These are phyloP conservation scores for Latrodectus elegans DNA, from an alignment of 2,888 invertebrate genomes.

Conservation along the genomic window DNA sequence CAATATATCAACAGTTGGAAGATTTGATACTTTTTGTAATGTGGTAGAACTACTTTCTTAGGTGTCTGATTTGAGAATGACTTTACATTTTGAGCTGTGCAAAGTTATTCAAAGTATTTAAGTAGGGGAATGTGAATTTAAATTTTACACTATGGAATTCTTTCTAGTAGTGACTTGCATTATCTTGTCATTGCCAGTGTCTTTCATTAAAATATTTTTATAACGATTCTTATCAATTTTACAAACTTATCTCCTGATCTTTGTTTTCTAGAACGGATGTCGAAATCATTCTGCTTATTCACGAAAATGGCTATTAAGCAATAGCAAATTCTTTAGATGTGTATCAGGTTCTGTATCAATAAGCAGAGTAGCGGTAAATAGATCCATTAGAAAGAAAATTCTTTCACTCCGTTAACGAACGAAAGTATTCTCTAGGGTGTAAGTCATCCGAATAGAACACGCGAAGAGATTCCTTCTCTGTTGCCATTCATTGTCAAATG, in stretches of 20 bases:
- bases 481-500: neutral
- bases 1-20: too few species aligned
- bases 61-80: too few species aligned
- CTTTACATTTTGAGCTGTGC: too few species aligned
- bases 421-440: neutral
- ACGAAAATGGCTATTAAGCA: neutral
- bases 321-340: slow-evolving; percentile 7
- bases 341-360: slow-evolving; percentile 11
- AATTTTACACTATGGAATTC: too few species aligned
- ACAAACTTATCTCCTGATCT: neutral
- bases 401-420: neutral
- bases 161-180: too few species aligned
- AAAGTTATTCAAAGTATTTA: too few species aligned
- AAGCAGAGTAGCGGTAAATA: neutral
- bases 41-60: too few species aligned
- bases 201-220: too few species aligned
- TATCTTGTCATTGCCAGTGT: too few species aligned
- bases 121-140: too few species aligned
- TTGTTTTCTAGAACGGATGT: neutral
- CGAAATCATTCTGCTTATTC: neutral
- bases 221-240: too few species aligned
- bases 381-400: neutral
- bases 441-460: slow-evolving; percentile 2
- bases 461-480: slow-evolving; percentile 1
- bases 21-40: too few species aligned